Evolutionary conservation across 1,140 invertebrate species (phyloP).

Genomic region (Rhynchophorus ferrugineus): DNA sequence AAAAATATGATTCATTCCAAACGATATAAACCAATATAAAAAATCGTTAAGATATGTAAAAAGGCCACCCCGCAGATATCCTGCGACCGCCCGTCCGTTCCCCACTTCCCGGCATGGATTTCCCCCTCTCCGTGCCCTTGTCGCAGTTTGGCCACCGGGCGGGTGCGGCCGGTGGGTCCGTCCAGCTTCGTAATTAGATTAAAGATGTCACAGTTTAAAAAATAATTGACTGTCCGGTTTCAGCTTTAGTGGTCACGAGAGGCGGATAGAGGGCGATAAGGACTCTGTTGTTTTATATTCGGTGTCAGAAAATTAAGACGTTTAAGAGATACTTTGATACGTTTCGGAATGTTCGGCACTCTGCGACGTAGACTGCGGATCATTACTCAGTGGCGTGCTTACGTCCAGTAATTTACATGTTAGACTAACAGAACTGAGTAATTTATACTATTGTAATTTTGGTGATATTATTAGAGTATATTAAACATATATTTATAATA

Average conservation of each 20-base stretch:
- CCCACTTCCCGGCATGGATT: too few species aligned
- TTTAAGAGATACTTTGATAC: constrained; percentile 25
- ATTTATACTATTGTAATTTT: too few species aligned
- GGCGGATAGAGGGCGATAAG: constrained; percentile 23
- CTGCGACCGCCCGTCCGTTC: too few species aligned
- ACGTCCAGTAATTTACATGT: too few species aligned
- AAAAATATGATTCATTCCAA: too few species aligned
- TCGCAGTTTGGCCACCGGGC: too few species aligned
- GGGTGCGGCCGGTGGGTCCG: constrained; percentile 31
- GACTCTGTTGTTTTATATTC: constrained; percentile 29
- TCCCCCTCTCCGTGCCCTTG: too few species aligned
- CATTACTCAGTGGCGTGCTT: too few species aligned
- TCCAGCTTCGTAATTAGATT: constrained; percentile 38
- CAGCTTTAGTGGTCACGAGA: constrained; percentile 24
- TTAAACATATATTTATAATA: too few species aligned
- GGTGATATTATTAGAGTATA: too few species aligned
- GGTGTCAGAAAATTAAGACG: constrained; percentile 31
- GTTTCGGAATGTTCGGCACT: constrained; percentile 19
- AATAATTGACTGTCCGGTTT: constrained; percentile 36
- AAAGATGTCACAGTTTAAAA: constrained; percentile 41
- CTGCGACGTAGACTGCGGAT: constrained; percentile 2
- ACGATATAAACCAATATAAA: too few species aligned
- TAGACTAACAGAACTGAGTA: too few species aligned
- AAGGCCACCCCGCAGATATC: neutral
- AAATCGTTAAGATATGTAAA: neutral